Percentiles rank a stretch among this genome's conserved stretches.
phyloP scores from a whole-genome alignment of 2,797 vertebrate species.

The Enteromius afrohamiltoni region DNA sequence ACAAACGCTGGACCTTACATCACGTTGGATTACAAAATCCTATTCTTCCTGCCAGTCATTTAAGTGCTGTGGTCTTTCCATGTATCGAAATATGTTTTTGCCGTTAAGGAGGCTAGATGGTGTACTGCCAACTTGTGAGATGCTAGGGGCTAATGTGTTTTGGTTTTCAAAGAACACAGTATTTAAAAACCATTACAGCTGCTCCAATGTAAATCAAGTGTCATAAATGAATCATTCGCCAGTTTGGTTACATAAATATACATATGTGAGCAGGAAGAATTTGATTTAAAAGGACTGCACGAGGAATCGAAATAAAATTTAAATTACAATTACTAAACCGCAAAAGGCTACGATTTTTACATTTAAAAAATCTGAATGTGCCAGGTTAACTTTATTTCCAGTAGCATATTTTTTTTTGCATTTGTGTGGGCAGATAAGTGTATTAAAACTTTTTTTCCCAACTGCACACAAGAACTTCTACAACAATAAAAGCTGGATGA shows the following conservation, averaged over 20 bases:
- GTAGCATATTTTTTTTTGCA: too few relatives aligned
- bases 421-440: background rate
- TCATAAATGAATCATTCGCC: slow-evolving; percentile 67
- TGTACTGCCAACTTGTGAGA: slow-evolving; percentile 57
- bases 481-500: background rate
- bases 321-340: background rate
- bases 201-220: slow-evolving; percentile 47
- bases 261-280: slow-evolving; percentile 16
- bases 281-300: background rate
- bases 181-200: slow-evolving; percentile 65
- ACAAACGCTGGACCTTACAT: slow-evolving; percentile 58
- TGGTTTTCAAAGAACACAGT: slow-evolving; percentile 65
- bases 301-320: background rate
- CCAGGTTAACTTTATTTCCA: background rate
- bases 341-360: background rate
- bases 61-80: slow-evolving; percentile 46
- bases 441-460: background rate
- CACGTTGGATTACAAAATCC: slow-evolving; percentile 49
- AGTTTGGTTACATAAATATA: slow-evolving; percentile 51
- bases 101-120: slow-evolving; percentile 65
- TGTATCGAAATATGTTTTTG: slow-evolving; percentile 64
- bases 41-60: slow-evolving; percentile 50
- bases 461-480: background rate
- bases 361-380: background rate
- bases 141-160: slow-evolving; percentile 62